Percentiles rank a stretch among this genome's conserved stretches.
These are phyloP conservation scores for Mionectes macconnelli DNA, from an alignment of 2,113 vertebrate species.

Conservation along the genomic window DNA sequence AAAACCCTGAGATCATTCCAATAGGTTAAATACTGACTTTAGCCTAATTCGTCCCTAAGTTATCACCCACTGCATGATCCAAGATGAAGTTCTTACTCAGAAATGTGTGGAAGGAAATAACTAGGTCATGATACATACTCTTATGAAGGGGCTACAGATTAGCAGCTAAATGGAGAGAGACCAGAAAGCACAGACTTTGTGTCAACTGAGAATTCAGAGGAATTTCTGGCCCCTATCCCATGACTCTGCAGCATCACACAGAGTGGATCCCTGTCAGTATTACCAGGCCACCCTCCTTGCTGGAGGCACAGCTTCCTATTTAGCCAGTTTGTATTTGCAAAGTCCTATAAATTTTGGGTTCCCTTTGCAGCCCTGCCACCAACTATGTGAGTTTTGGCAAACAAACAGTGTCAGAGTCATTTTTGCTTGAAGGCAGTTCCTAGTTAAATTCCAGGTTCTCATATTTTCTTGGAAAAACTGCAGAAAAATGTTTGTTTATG, in stretches of 20 bases:
- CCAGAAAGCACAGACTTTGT: slow-evolving; percentile 51
- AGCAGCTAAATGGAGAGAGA: slow-evolving; percentile 42
- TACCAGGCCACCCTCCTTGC: slow-evolving; percentile 59
- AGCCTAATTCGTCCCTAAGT: not conserved
- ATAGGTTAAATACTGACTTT: not conserved
- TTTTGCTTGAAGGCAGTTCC: slow-evolving; percentile 21
- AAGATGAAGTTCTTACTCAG: slow-evolving; percentile 42
- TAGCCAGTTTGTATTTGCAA: slow-evolving; percentile 38
- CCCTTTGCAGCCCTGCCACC: slow-evolving; percentile 24
- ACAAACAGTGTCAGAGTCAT: slow-evolving; percentile 47
- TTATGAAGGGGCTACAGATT: slow-evolving; percentile 51
- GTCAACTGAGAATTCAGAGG: slow-evolving; percentile 54
- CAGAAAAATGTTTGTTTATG: slow-evolving; percentile 10
- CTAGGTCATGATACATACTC: slow-evolving; percentile 36
- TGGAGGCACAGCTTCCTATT: slow-evolving; percentile 49
- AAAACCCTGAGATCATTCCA: not conserved
- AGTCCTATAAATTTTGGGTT: slow-evolving; percentile 55
- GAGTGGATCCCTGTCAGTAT: slow-evolving; percentile 36
- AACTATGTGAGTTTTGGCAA: slow-evolving; percentile 62
- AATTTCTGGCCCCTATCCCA: slow-evolving; percentile 42
- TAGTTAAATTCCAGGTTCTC: not conserved
- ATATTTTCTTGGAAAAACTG: slow-evolving; percentile 23
- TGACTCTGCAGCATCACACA: slow-evolving; percentile 50
- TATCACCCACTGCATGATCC: not conserved
- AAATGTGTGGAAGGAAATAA: slow-evolving; percentile 44